A percentile compares a stretch with the other conserved stretches of the same genome.
Evolutionary conservation across 2,888 invertebrate species (phyloP).

Genomic region (Drosophila paucipuncta): DNA sequence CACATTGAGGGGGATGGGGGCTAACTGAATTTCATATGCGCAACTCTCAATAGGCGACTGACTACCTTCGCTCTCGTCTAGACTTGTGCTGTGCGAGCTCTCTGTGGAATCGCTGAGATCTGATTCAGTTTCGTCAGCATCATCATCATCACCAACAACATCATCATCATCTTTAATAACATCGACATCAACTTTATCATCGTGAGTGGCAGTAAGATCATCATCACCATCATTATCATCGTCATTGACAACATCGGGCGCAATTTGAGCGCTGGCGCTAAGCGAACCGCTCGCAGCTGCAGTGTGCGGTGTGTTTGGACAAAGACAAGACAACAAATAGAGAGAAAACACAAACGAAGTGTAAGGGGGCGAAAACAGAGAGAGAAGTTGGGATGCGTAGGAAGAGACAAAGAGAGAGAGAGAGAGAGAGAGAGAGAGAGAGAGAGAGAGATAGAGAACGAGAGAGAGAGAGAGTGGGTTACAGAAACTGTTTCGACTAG

Average conservation of each 20-base stretch:
- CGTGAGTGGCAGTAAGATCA: slow-evolving; percentile 29
- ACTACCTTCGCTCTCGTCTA: slow-evolving; percentile 81
- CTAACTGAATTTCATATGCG: slow-evolving; percentile 25
- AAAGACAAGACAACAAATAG: slow-evolving; percentile 74
- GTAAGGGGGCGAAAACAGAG: slow-evolving; percentile 11
- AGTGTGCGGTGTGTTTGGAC: slow-evolving; percentile 68
- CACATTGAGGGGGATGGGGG: slow-evolving; percentile 29
- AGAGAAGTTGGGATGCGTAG: slow-evolving; percentile 24
- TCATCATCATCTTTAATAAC: slow-evolving; percentile 40
- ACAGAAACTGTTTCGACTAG: slow-evolving; percentile 41
- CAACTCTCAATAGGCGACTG: slow-evolving; percentile 62
- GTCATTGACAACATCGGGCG: slow-evolving; percentile 22
- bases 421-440: slow-evolving; percentile 35
- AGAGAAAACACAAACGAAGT: slow-evolving; percentile 36
- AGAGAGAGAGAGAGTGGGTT: slow-evolving; percentile 32
- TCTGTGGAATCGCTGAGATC: slow-evolving; percentile 86
- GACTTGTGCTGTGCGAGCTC: slow-evolving; percentile 85
- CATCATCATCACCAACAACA: slow-evolving; percentile 44
- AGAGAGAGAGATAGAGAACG: slow-evolving; percentile 13
- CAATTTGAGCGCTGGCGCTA: slow-evolving; percentile 17
- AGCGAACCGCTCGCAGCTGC: slow-evolving; percentile 72
- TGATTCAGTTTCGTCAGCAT: slow-evolving; percentile 86
- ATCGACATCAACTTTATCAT: slow-evolving; percentile 14
- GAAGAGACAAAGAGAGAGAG: slow-evolving; percentile 30
- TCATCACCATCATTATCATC: slow-evolving; percentile 25